These are phyloP conservation scores for Nixonia krombeini DNA, from an alignment of 1,140 invertebrate species.

Conservation along the genomic window DNA sequence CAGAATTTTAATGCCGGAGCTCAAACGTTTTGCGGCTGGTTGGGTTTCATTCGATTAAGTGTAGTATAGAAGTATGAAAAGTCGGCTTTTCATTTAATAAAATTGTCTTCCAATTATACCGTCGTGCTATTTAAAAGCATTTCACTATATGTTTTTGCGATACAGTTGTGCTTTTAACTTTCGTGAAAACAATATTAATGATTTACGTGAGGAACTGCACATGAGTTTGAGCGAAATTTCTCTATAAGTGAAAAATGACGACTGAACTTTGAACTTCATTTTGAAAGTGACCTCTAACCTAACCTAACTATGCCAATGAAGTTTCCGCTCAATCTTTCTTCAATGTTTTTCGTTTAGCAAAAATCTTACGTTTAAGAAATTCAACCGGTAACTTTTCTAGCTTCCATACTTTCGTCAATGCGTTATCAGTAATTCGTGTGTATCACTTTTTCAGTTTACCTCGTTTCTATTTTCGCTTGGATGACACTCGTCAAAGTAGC, in stretches of 20 bases:
- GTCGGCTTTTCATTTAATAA: no score
- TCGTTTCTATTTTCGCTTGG: background rate
- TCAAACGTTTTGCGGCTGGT: no score
- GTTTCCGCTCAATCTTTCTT: constrained; percentile 12
- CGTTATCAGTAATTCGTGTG: constrained; percentile 38
- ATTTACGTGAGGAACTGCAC: no score
- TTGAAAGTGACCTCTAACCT: constrained; percentile 28
- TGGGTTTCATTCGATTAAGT: no score
- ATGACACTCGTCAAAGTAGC: background rate
- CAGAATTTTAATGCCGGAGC: no score
- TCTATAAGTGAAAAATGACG: constrained; percentile 35
- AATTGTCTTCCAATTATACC: no score
- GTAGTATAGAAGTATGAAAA: no score
- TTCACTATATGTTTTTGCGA: constrained; percentile 1
- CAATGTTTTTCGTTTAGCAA: constrained; percentile 24
- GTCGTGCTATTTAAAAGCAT: no score
- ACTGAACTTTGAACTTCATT: constrained; percentile 42
- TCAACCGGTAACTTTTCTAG: constrained; percentile 43
- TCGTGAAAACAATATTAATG: no score
- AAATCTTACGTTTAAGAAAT: constrained; percentile 37
- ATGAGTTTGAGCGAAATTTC: no score
- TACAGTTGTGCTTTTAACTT: no score
- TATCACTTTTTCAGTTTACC: constrained; percentile 18
- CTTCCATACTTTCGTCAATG: constrained; percentile 24
- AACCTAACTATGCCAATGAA: constrained; percentile 29